A percentile compares a stretch with the other conserved stretches of the same genome.
Evolutionary conservation across 2,797 vertebrate species (phyloP).

Genomic region (Myotis planiceps): DNA sequence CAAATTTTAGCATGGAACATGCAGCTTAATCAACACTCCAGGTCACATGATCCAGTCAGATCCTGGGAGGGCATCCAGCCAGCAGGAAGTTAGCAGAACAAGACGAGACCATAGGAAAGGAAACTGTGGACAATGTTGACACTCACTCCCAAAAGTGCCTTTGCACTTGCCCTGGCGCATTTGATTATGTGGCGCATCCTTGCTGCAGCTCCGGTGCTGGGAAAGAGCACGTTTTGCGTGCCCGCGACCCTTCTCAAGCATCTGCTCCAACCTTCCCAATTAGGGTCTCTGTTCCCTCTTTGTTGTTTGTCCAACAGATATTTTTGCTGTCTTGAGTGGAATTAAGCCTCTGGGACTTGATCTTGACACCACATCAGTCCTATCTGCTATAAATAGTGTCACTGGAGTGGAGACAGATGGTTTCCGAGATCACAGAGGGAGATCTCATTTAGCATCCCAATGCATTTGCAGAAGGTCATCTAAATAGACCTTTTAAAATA

Average conservation of each 20-base stretch:
- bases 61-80: not conserved
- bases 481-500: conserved; percentile 45
- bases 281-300: not conserved
- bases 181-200: not conserved
- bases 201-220: not conserved
- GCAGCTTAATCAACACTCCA: not conserved
- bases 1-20: not conserved
- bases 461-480: not conserved
- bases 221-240: not conserved
- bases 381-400: conserved; percentile 53
- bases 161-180: not conserved
- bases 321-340: conserved; percentile 37
- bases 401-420: conserved; percentile 53
- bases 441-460: not conserved
- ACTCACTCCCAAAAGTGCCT: not conserved
- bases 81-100: not conserved
- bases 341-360: conserved; percentile 23
- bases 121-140: not conserved
- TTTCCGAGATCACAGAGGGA: conserved; percentile 53
- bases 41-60: not conserved
- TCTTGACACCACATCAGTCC: conserved; percentile 47
- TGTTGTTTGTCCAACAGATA: conserved; percentile 41
- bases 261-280: not conserved
- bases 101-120: not conserved
- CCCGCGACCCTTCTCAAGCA: not conserved